Conservation (phyloP, 2,888 invertebrate genomes). For the Scaptomyza flava region DNA sequence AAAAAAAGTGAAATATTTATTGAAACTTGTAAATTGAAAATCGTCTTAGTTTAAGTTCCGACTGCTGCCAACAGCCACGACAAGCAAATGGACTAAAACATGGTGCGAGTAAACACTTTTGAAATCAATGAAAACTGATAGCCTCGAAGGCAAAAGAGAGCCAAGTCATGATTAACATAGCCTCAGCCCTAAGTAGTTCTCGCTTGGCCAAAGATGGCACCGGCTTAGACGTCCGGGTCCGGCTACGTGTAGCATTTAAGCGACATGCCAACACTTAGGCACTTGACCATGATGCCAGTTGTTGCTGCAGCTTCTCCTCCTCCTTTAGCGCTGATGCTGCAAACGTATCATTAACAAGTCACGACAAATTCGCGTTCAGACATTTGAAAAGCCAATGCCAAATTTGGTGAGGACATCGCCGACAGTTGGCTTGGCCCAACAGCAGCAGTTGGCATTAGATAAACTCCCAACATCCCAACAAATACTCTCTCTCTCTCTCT, state of each 20-base stretch:
- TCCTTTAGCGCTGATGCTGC: constrained; percentile 16
- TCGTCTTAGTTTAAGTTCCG: constrained; percentile 36
- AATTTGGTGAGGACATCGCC: constrained; percentile 71
- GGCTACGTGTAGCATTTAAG: constrained; percentile 65
- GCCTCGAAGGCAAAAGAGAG: constrained; percentile 61
- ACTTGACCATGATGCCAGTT: constrained; percentile 39
- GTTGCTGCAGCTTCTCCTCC: neutral
- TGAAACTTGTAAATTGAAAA: constrained; percentile 71
- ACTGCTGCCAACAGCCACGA: constrained; percentile 8
- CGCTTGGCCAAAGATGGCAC: constrained; percentile 69
- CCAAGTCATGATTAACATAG: constrained; percentile 75
- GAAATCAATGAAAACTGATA: constrained; percentile 78
- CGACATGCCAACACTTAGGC: constrained; percentile 77
- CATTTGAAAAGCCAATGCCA: constrained; percentile 76
- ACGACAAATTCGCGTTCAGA: constrained; percentile 81
- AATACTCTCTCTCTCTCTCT: constrained; percentile 18
- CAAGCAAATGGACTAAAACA: constrained; percentile 27
- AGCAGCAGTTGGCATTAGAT: constrained; percentile 66
- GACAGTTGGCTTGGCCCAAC: constrained; percentile 36
- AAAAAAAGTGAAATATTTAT: constrained; percentile 43
- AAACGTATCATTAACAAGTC: constrained; percentile 82
- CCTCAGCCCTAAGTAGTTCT: constrained; percentile 51
- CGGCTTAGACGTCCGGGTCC: constrained; percentile 24
- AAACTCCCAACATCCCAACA: constrained; percentile 44
- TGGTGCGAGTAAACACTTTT: constrained; percentile 45